phyloP scores from a whole-genome alignment of 2,113 vertebrate genomes.

The Merops nubicus region DNA sequence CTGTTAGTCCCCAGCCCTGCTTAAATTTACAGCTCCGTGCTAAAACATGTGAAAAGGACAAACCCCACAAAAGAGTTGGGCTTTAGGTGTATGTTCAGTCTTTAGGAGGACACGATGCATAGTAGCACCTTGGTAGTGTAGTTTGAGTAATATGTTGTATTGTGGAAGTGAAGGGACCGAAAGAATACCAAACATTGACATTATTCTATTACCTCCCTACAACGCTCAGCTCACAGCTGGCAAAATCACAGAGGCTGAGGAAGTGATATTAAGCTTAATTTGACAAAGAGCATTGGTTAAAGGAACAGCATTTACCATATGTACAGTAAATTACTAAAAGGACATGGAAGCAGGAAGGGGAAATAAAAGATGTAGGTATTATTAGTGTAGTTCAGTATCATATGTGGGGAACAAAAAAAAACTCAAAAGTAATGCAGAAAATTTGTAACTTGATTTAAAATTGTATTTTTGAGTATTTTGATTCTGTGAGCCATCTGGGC shows the following conservation, averaged over 20 bases:
- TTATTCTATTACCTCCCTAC: not conserved
- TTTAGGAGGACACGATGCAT: not conserved
- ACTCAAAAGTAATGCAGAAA: not conserved
- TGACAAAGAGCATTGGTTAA: not conserved
- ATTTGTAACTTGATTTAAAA: not conserved
- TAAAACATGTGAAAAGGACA: not conserved
- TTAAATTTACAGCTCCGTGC: not conserved
- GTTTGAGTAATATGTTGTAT: not conserved
- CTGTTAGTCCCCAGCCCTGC: not conserved
- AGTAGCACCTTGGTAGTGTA: not conserved
- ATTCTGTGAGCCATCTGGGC: not conserved
- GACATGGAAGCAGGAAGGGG: not conserved
- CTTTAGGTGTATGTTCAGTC: rapidly evolving
- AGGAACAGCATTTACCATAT: not conserved
- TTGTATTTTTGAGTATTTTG: not conserved
- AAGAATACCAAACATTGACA: not conserved
- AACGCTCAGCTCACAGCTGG: not conserved
- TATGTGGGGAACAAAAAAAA: not conserved
- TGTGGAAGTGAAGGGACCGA: not conserved
- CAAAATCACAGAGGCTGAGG: not conserved
- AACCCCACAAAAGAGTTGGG: not conserved
- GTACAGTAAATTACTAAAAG: not conserved
- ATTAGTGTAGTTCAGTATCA: not conserved
- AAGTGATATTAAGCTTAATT: not conserved
- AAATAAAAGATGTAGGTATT: not conserved